These are phyloP conservation scores for Conus ventricosus DNA, from an alignment of 1,140 invertebrate genomes.

Conservation along the genomic window DNA sequence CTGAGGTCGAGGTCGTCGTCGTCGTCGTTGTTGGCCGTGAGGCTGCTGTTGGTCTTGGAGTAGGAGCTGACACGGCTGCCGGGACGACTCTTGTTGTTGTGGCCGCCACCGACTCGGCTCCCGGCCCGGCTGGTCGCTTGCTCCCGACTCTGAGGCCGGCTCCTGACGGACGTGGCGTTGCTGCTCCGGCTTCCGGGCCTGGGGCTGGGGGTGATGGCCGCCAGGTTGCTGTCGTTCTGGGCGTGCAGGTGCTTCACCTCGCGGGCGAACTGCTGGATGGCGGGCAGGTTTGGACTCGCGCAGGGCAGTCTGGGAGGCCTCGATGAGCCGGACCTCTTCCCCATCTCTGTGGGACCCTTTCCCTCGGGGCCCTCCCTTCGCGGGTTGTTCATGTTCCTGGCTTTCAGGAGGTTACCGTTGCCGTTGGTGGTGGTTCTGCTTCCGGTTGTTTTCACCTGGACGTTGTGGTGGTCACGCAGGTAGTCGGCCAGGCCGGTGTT, in stretches of 20 bases:
- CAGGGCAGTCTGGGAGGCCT: not conserved
- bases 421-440: not conserved
- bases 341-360: not conserved
- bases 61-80: slow-evolving; percentile 2
- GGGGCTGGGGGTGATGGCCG: slow-evolving; percentile 2
- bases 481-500: slow-evolving; percentile 3
- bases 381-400: not conserved
- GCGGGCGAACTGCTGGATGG: slow-evolving; percentile 4
- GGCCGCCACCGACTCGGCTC: not conserved
- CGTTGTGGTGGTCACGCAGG: not conserved
- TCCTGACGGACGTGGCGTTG: not conserved
- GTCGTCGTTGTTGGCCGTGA: not conserved
- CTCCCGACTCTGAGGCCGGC: not conserved
- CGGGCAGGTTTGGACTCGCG: slow-evolving; percentile 30
- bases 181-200: slow-evolving; percentile 3
- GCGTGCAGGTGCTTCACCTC: slow-evolving; percentile 13
- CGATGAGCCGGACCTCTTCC: not conserved
- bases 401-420: not conserved
- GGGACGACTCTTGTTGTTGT: slow-evolving; percentile 5
- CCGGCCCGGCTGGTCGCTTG: not conserved
- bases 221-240: slow-evolving; percentile 9
- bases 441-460: not conserved
- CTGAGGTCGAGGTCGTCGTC: slow-evolving; percentile 22
- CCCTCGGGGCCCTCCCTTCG: not conserved
- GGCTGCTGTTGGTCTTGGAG: not conserved